phyloP scores from a whole-genome alignment of 2,888 invertebrate species.

The Notodonta ziczac region DNA sequence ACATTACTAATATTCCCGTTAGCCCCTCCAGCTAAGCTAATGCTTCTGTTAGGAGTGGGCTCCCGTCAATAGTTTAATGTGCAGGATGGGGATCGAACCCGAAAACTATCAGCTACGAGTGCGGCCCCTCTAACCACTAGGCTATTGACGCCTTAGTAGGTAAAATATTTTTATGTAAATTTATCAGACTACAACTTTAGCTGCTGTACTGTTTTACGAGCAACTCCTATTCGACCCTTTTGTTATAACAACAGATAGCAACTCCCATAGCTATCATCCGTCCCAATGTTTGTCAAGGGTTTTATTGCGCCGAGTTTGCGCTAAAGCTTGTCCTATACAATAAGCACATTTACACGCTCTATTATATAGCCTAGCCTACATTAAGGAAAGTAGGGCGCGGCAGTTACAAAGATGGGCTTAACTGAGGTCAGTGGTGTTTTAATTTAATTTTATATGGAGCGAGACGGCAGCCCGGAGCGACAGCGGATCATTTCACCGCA shows the following conservation, averaged over 20 bases:
- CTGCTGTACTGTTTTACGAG: too few species aligned
- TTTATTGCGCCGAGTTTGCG: neutral
- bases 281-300: neutral
- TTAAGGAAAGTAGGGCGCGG: conserved; percentile 1
- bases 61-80: too few species aligned
- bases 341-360: neutral
- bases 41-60: too few species aligned
- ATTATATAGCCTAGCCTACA: neutral
- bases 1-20: too few species aligned
- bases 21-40: too few species aligned
- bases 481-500: neutral
- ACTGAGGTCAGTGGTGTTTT: neutral
- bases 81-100: too few species aligned
- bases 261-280: neutral
- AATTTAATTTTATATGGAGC: conserved; percentile 5
- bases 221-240: neutral
- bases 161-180: too few species aligned
- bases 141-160: too few species aligned
- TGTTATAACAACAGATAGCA: neutral
- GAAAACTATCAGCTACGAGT: too few species aligned
- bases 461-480: neutral
- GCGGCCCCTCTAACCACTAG: too few species aligned
- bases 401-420: neutral
- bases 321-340: neutral
- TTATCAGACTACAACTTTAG: too few species aligned